Evolutionary conservation across 2,113 vertebrate species (phyloP).

Genomic region (Hyperoodon ampullatus): DNA sequence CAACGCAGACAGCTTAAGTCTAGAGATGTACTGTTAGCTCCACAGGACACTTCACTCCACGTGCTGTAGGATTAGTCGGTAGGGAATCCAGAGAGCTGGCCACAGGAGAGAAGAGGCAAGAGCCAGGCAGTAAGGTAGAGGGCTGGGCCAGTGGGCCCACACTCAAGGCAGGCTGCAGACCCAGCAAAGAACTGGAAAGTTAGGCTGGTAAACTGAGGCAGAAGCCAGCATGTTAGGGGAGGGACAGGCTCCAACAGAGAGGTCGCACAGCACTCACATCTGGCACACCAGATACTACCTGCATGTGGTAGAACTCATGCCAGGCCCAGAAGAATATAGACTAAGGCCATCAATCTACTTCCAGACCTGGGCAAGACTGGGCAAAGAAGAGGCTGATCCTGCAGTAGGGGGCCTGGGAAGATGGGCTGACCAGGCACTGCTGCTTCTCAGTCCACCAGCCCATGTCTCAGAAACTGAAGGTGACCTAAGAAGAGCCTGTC

Average conservation of each 20-base stretch:
- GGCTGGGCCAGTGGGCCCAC: neutral
- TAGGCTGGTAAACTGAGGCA: constrained; percentile 27
- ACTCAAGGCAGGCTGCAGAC: neutral
- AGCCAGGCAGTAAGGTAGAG: neutral
- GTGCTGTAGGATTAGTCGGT: neutral
- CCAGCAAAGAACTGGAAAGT: neutral
- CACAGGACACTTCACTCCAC: neutral
- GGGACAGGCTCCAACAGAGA: neutral
- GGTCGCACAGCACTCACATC: neutral
- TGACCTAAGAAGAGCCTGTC: neutral
- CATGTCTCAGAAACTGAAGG: neutral
- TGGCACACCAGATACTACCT: neutral
- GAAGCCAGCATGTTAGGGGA: neutral
- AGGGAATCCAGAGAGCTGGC: neutral
- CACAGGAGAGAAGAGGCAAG: neutral
- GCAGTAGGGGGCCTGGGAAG: neutral
- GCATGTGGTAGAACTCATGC: neutral
- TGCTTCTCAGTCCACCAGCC: neutral
- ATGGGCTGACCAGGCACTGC: neutral
- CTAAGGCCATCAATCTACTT: neutral
- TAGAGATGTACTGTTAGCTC: neutral
- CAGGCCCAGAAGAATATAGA: neutral
- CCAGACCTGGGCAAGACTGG: neutral
- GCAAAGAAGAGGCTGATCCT: neutral
- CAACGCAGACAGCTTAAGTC: neutral